Evolutionary conservation across 2,888 invertebrate species (phyloP), one percentile per base, ranked within the genome.

Genomic region (Cheilosia scutellata): DNA sequence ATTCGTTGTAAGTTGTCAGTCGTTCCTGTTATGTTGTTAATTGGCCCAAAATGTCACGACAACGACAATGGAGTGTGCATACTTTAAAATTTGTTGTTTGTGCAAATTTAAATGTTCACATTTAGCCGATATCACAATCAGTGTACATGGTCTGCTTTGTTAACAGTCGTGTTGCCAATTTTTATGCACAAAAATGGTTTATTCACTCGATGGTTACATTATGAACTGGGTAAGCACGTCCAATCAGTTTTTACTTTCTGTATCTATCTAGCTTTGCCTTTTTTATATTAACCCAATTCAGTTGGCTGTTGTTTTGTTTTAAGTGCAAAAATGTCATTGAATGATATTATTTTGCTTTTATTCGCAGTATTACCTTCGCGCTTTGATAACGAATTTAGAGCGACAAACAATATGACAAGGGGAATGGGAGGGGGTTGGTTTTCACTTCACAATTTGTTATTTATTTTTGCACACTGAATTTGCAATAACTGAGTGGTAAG

Each of bases 1-100:
- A 20, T n/a, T 53, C 31, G 20, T 9, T 66, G 57, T 40, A 31
- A 62, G 29, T 60, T 58, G 49, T 51, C 66, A 77, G 42, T 42
- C 68, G 74, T 72, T 83, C 55, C 53, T 60, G 60, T 72, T 66
- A 72, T 74, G 44, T 51, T 70, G 75, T 84, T 79, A 84, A 84
- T 84, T 84, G 63, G 74, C 70, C 44, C 58, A 57, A 80, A 82
- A 82, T 77, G 82, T 77, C 71, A 82, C 62, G 78, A 83, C 83
- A 83, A 20, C 20, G 20, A 20, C 20, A 77, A 76, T 9, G 37
- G 37, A 40, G 49, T 40, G 20, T 5, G 72, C 3, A 25, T 51
- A 53, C 53, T 62, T 55, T 71, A 42, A 2, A 37, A 11, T 4
- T 40, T 40, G 13, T 20, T 20, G 20, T 37, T 37, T 3, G 9